A percentile compares a stretch with the other conserved stretches of the same genome.
Conservation (phyloP, 2,113 vertebrate species). For the Aix galericulata region DNA sequence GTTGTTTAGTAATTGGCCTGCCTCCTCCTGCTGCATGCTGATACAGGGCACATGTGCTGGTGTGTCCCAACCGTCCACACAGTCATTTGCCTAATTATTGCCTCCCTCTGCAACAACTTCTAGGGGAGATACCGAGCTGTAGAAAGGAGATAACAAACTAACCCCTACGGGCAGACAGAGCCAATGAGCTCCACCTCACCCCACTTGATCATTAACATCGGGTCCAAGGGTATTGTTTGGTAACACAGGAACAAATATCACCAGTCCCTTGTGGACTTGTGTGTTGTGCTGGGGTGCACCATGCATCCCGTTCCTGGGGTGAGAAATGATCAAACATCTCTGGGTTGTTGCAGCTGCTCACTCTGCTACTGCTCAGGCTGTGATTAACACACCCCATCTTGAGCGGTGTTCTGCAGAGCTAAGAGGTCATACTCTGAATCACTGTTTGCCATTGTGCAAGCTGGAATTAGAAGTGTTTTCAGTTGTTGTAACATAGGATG, state of each 20-base stretch:
- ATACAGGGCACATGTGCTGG: background rate
- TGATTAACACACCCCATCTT: background rate
- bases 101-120: background rate
- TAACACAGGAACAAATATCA: background rate
- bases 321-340: background rate
- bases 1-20: background rate
- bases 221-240: background rate
- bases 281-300: background rate
- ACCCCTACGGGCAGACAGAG: background rate
- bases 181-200: background rate
- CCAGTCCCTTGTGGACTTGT: background rate
- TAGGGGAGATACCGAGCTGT: background rate
- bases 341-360: background rate
- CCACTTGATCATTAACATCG: background rate
- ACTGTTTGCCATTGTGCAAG: background rate
- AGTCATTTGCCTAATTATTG: background rate
- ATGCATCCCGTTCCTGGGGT: background rate
- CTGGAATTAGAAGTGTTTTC: background rate
- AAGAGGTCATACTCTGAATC: background rate
- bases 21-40: background rate
- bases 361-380: background rate
- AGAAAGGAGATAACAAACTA: background rate
- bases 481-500: accelerated
- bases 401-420: background rate
- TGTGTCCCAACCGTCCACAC: background rate